Conservation (phyloP, 2,888 invertebrate genomes). For the Dryobota labecula region DNA sequence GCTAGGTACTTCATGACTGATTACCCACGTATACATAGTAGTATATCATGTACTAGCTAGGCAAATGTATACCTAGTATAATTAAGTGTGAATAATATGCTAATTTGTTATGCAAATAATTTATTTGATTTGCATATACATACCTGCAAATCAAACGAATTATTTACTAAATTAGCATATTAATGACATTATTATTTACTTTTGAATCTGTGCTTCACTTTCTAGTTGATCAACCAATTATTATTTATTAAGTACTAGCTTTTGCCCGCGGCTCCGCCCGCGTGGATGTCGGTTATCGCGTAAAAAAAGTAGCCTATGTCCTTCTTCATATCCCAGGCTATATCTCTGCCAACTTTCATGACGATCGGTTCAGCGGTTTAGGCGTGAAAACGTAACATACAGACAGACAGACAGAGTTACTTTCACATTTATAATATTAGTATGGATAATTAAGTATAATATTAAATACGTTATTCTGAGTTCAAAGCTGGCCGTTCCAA, state of each 20-base stretch:
- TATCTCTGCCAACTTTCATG: too few species aligned
- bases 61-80: not conserved
- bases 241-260: too few species aligned
- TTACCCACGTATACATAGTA: not conserved
- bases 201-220: constrained; percentile 10
- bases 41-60: not conserved
- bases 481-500: constrained; percentile 11
- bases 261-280: too few species aligned
- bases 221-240: constrained; percentile 28
- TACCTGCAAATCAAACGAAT: too few species aligned
- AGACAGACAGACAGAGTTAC: too few species aligned
- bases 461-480: constrained; percentile 11
- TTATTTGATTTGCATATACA: not conserved
- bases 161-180: constrained; percentile 8
- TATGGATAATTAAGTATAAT: too few species aligned
- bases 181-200: not conserved
- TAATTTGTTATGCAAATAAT: not conserved
- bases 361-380: too few species aligned
- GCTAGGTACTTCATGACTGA: not conserved
- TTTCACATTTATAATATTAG: too few species aligned
- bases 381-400: too few species aligned
- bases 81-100: not conserved
- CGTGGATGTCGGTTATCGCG: too few species aligned
- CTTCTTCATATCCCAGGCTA: too few species aligned
- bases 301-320: too few species aligned